phyloP scores from a whole-genome alignment of 2,113 vertebrate species.

The Ranitomeya variabilis region DNA sequence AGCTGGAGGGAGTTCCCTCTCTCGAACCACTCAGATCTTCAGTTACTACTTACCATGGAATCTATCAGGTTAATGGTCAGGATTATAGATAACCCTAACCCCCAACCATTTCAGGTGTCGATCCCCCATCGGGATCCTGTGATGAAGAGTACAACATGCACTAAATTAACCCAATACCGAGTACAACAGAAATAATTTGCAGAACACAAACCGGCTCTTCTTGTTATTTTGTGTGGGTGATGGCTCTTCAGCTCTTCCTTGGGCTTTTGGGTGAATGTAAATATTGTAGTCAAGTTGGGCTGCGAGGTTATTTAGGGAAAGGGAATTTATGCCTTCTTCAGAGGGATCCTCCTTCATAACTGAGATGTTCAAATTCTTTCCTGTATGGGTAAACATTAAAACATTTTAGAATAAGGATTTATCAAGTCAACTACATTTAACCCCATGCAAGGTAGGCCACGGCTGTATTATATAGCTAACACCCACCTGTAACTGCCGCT shows the following conservation, averaged over 20 bases:
- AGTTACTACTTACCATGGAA: too few relatives aligned
- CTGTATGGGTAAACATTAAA: conserved; percentile 5
- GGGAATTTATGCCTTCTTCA: background rate
- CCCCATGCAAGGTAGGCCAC: too few relatives aligned
- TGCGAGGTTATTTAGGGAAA: background rate
- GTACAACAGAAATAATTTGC: background rate
- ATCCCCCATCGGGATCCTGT: too few relatives aligned
- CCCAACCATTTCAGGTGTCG: too few relatives aligned
- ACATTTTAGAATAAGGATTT: background rate
- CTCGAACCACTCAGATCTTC: too few relatives aligned
- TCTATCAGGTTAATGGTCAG: too few relatives aligned
- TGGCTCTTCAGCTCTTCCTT: background rate
- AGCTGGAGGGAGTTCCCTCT: too few relatives aligned
- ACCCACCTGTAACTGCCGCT: too few relatives aligned
- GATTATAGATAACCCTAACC: too few relatives aligned
- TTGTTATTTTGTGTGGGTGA: background rate
- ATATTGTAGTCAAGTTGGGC: background rate
- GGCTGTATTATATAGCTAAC: too few relatives aligned
- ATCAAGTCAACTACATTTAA: background rate
- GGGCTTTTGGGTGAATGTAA: background rate
- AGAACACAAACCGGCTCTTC: conserved; percentile 30
- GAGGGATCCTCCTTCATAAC: background rate
- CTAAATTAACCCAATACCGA: too few relatives aligned
- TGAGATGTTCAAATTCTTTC: background rate
- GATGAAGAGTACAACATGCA: too few relatives aligned